These are phyloP conservation scores for Muntiacus reevesi DNA, from an alignment of 2,113 vertebrate genomes.

Conservation along the genomic window DNA sequence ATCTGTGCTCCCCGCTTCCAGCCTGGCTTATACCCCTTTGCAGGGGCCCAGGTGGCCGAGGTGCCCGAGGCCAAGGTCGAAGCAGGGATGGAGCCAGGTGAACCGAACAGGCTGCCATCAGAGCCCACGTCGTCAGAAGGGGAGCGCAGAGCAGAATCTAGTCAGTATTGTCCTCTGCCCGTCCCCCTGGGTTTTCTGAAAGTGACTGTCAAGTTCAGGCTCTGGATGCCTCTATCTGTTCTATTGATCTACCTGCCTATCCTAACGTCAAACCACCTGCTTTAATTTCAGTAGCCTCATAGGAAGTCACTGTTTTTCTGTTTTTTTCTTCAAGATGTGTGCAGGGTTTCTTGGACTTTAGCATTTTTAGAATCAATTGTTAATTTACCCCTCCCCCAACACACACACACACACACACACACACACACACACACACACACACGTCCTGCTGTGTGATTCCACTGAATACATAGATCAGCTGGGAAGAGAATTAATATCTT, in stretches of 20 bases:
- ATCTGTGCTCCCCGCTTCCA: neutral
- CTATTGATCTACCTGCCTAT: too few species aligned
- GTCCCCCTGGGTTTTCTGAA: neutral
- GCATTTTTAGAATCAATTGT: neutral
- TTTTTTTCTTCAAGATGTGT: neutral
- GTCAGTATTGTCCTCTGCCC: neutral
- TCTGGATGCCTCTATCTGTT: neutral
- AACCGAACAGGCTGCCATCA: neutral
- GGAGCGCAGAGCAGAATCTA: slow-evolving; percentile 39
- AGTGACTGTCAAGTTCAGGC: neutral
- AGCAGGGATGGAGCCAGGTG: neutral
- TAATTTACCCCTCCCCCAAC: neutral
- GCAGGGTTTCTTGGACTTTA: neutral
- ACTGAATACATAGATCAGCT: neutral
- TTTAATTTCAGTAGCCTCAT: neutral
- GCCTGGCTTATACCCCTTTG: neutral
- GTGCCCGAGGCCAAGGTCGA: accelerated
- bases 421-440: neutral
- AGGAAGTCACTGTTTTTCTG: neutral
- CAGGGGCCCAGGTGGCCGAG: neutral
- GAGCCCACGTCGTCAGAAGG: neutral
- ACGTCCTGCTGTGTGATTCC: neutral
- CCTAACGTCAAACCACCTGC: too few species aligned
- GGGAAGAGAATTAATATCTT: neutral
- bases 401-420: neutral